Conservation (phyloP, 2,888 invertebrate species). For the Caenorhabditis macrosperma region DNA sequence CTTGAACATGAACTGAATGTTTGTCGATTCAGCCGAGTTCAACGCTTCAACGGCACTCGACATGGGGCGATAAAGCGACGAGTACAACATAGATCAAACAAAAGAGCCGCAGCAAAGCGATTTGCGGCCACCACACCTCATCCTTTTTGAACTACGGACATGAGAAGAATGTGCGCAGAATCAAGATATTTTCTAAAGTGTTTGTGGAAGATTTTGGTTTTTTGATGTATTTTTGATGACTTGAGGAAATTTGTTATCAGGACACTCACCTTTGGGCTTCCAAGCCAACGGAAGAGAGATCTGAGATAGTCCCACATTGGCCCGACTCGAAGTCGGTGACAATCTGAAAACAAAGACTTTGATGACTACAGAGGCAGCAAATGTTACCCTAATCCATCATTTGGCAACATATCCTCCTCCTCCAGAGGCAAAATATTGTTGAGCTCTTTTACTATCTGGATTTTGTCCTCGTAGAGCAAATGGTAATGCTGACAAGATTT, state of each 20-base stretch:
- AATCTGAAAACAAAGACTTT: conserved; percentile 24
- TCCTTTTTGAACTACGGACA: neutral
- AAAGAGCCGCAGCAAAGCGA: conserved; percentile 16
- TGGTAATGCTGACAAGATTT: conserved; percentile 58
- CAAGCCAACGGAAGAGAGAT: conserved; percentile 69
- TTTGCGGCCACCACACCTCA: conserved; percentile 20
- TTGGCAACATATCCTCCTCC: conserved; percentile 48
- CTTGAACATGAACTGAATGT: conserved; percentile 28
- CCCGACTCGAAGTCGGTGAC: conserved; percentile 60
- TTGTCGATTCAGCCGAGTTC: conserved; percentile 41
- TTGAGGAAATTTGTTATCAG: neutral
- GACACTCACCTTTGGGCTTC: conserved; percentile 59
- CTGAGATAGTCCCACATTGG: conserved; percentile 68
- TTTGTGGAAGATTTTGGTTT: conserved; percentile 8
- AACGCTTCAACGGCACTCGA: conserved; percentile 31
- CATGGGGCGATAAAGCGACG: conserved; percentile 40
- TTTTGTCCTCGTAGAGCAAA: conserved; percentile 60
- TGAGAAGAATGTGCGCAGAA: neutral
- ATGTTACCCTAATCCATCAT: conserved; percentile 48
- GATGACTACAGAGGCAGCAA: neutral
- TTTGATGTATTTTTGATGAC: neutral
- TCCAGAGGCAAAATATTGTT: conserved; percentile 51
- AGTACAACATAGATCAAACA: conserved; percentile 42
- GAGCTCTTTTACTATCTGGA: conserved; percentile 60
- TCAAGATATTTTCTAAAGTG: neutral